phyloP scores from a whole-genome alignment of 2,797 vertebrate genomes.

The Bovichtus diacanthus region DNA sequence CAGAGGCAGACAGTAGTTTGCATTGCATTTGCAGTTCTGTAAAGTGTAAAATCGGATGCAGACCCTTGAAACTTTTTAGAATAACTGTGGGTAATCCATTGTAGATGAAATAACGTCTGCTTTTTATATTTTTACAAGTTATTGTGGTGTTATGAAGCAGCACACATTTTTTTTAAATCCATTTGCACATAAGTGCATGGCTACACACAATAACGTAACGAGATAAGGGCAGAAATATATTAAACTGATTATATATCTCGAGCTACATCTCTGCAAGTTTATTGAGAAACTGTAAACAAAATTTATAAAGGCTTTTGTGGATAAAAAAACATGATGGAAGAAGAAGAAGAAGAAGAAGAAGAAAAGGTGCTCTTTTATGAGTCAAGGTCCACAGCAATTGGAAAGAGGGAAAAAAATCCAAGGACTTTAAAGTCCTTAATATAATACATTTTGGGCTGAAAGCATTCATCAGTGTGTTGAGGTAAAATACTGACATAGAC shows the following conservation, averaged over 20 bases:
- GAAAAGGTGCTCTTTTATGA: background rate
- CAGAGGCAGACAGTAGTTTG: conserved; percentile 18
- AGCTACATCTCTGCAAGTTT: background rate
- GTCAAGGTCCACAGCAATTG: background rate
- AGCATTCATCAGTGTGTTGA: background rate
- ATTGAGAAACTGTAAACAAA: background rate
- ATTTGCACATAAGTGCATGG: background rate
- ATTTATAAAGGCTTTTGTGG: background rate
- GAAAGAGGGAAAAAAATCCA: background rate
- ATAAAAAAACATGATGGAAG: background rate
- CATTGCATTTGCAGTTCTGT: conserved; percentile 48
- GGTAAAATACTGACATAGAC: background rate
- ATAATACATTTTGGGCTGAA: background rate
- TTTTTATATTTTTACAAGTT: conserved; percentile 18
- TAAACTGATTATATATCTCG: background rate
- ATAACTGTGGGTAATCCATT: conserved; percentile 26
- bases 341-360: background rate
- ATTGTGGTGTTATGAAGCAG: background rate
- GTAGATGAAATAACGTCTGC: conserved; percentile 9
- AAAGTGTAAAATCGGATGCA: conserved; percentile 27
- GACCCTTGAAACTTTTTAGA: conserved; percentile 27
- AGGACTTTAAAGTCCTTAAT: background rate
- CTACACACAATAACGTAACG: background rate
- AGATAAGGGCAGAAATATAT: background rate
- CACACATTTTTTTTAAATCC: background rate